Evolutionary conservation across 2,113 vertebrate species (phyloP), one percentile per base, ranked within the genome.

Genomic region (Rhipidura dahli): DNA sequence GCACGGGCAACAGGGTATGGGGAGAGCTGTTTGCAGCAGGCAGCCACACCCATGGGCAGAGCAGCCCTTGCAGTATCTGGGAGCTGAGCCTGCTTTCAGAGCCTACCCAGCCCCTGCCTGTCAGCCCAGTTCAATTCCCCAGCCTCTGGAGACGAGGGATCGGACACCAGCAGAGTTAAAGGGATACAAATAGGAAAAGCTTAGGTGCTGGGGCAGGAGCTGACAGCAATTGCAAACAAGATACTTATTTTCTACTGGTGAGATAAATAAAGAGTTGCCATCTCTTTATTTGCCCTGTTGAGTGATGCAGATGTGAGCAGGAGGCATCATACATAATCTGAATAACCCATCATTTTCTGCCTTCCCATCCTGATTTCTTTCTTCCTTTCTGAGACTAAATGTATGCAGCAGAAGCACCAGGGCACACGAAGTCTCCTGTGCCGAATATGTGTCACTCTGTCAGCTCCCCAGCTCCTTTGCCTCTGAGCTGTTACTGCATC

Each of bases 381-480:
- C 59, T 49, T n/a, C 13, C 50, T 45, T 90, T 88, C 37, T 77
- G 33, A 42, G 31, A 33, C 10, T 44, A 33, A 44, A 72, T 13
- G 13, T 47, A 8, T 2, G 14, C 54, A 94, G 42, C 13, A 50
- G 22, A 76, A 44, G 56, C 16, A 2, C 18, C 2, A 9, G 26
- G 51, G 15, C 68, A 33, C 40, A 17, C 9, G 18, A 50, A 50
- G 26, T n/a, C 26, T 85, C 17, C 35, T 27, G 15, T 50, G 35
- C 6, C 0, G 1, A 60, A 9, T 15, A 15, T 14, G 35, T 76
- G 45, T 60, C 6, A 5, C 42, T 75, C 30, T 7, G 0, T 19
- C 47, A 72, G 39, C 27, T 10, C 10, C 27, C 26, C 53, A 49
- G 39, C 21, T 90, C 66, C 45, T 63, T 37, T 44, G 44, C 8